A percentile compares a stretch with the other conserved stretches of the same genome.
Conservation (phyloP, 2,113 vertebrate genomes). For the Silurus asotus region DNA sequence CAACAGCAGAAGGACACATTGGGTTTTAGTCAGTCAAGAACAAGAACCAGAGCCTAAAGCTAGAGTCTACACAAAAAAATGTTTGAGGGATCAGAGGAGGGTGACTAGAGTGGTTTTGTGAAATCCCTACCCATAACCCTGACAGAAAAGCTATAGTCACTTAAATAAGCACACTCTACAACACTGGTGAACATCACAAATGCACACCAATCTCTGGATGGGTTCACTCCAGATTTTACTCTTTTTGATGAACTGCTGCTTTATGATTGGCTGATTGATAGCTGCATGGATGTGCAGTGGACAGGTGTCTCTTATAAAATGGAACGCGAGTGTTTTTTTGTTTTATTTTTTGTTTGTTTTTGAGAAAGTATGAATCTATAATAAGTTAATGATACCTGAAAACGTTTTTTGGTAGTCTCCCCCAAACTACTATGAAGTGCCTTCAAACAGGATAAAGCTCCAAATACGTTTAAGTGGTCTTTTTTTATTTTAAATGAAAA, state of each 20-base stretch:
- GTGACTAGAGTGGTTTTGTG: neutral
- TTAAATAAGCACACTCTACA: neutral
- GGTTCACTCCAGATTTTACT: neutral
- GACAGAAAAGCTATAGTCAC: neutral
- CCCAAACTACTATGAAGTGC: conserved; percentile 32
- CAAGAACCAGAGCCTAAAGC: no score
- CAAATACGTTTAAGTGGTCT: neutral
- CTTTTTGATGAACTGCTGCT: no score
- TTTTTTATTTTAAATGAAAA: neutral
- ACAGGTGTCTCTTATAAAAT: neutral
- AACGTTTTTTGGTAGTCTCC: neutral
- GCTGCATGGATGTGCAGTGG: neutral
- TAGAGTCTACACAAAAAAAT: no score
- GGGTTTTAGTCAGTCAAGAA: no score
- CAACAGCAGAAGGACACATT: no score
- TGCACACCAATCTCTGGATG: neutral
- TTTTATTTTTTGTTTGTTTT: no score
- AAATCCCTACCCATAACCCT: no score
- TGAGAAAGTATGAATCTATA: neutral
- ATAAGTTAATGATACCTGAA: neutral
- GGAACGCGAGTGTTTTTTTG: neutral
- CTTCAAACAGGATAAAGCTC: conserved; percentile 31
- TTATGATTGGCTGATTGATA: neutral
- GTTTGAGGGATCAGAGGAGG: neutral
- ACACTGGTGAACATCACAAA: neutral